These are phyloP conservation scores for Tethya wilhelma DNA, from an alignment of 37 sponge, comb jelly and placozoan genomes.

Conservation along the genomic window DNA sequence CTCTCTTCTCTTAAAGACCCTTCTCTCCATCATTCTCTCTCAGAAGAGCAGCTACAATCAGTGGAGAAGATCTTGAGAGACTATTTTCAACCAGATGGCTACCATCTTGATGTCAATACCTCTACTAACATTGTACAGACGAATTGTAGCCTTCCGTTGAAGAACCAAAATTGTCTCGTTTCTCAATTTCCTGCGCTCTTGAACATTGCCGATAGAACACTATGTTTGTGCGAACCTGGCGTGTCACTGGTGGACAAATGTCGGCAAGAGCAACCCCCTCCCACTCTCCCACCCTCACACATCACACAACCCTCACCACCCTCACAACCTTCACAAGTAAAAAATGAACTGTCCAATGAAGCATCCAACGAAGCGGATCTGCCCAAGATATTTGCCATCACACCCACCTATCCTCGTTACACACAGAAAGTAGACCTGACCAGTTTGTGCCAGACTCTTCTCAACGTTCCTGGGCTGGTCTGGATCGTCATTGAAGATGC, in stretches of 20 bases:
- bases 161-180: background rate
- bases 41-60: too few species aligned
- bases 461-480: slow-evolving; percentile 71
- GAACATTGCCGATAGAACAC: background rate
- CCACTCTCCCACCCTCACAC: too few species aligned
- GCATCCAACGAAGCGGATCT: too few species aligned
- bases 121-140: background rate
- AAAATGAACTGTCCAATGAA: background rate
- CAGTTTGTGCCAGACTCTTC: slow-evolving; percentile 81
- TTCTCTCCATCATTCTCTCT: too few species aligned
- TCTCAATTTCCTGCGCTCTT: background rate
- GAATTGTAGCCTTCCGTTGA: background rate
- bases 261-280: background rate
- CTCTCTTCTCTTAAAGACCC: too few species aligned
- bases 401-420: slow-evolving; percentile 88
- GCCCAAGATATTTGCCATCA: slow-evolving; percentile 77
- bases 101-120: too few species aligned
- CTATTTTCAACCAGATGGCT: too few species aligned
- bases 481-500: slow-evolving; percentile 96
- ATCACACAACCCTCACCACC: too few species aligned
- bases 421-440: slow-evolving; percentile 97
- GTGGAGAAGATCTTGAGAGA: too few species aligned
- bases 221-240: background rate
- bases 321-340: too few species aligned
- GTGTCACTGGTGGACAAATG: background rate